phyloP scores from a whole-genome alignment of 2,888 invertebrate genomes.

The Agrotis puta region DNA sequence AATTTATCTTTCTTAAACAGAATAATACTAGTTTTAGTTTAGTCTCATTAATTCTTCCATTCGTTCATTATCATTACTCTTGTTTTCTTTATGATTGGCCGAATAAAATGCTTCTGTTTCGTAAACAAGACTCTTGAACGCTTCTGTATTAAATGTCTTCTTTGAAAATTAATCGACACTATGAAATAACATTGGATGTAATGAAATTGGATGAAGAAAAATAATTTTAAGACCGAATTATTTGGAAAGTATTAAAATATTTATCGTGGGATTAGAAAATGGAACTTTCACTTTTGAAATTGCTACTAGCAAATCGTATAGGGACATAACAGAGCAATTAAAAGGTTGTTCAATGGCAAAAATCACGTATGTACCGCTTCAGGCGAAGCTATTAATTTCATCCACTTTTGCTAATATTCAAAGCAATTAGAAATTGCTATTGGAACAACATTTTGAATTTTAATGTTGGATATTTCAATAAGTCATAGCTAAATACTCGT shows the following conservation, averaged over 20 bases:
- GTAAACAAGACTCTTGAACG: conserved; percentile 24
- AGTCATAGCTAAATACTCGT: conserved; percentile 57
- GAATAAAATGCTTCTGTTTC: conserved; percentile 40
- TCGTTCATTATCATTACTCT: conserved; percentile 49
- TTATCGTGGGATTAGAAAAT: conserved; percentile 24
- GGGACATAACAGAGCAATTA: conserved; percentile 41
- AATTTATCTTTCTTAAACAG: conserved; percentile 62
- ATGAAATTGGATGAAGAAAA: conserved; percentile 25
- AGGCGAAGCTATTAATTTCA: conserved; percentile 50
- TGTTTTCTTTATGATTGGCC: conserved; percentile 43
- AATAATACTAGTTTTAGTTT: conserved; percentile 60
- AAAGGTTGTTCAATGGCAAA: conserved; percentile 41
- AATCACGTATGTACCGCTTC: conserved; percentile 48
- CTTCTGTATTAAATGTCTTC: conserved; percentile 14
- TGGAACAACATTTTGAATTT: conserved; percentile 56
- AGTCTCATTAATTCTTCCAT: conserved; percentile 9
- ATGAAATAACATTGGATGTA: too few relatives aligned
- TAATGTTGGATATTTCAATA: conserved; percentile 64
- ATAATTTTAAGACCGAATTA: conserved; percentile 4
- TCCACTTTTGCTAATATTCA: conserved; percentile 58
- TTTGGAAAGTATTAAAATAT: conserved; percentile 30
- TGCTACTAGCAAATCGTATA: conserved; percentile 58
- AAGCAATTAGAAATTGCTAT: conserved; percentile 63
- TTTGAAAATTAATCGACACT: conserved; percentile 25
- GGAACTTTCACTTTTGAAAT: conserved; percentile 55